Conservation (phyloP, 2,113 vertebrate species). For the Himantopus leucocephalus region DNA sequence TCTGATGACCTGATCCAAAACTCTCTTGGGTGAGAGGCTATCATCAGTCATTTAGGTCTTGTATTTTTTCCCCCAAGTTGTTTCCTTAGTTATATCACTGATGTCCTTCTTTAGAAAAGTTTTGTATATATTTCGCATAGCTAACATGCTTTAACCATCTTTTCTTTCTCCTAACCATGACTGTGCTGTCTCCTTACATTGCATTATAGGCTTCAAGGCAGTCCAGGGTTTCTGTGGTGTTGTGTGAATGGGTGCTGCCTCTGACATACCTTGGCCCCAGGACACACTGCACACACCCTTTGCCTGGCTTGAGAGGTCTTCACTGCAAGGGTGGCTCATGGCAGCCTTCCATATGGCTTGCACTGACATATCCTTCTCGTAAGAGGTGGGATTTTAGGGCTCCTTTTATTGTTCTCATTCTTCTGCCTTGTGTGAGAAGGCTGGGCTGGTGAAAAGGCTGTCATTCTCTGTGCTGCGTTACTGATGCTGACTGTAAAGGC, state of each 20-base stretch:
- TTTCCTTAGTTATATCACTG: no score
- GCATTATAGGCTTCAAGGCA: not conserved
- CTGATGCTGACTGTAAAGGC: not conserved
- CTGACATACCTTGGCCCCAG: not conserved
- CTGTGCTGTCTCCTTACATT: not conserved
- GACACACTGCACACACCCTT: not conserved
- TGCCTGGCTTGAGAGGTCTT: not conserved
- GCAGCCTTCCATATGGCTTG: not conserved
- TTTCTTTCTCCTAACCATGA: not conserved
- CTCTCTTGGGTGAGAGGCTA: not conserved
- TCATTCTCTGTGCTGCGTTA: fast-evolving
- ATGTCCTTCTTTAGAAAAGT: not conserved
- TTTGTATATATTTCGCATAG: not conserved
- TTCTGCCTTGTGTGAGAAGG: not conserved
- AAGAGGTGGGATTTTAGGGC: not conserved
- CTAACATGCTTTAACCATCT: not conserved
- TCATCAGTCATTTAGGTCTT: not conserved
- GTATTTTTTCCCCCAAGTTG: not conserved
- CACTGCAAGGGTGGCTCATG: not conserved
- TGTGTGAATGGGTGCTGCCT: not conserved
- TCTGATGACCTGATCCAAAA: not conserved
- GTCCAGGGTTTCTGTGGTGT: not conserved
- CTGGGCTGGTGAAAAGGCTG: not conserved
- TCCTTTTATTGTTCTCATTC: not conserved
- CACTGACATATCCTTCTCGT: not conserved